Evolutionary conservation across 2,113 vertebrate genomes (phyloP).

Genomic region (Columbina picui): DNA sequence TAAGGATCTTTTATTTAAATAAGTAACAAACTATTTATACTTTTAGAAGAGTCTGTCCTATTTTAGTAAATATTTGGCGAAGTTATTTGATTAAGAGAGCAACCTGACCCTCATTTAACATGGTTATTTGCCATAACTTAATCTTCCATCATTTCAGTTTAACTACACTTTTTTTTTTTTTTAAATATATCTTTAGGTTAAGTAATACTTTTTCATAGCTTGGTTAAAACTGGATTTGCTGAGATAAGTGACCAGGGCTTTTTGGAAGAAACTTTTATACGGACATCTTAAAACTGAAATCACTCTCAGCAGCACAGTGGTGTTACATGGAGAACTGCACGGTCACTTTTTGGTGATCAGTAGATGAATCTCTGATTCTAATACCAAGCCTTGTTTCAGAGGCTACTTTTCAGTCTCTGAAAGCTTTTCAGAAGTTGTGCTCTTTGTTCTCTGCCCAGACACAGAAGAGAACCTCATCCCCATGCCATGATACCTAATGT

Average conservation of each 20-base stretch:
- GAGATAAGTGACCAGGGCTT: neutral
- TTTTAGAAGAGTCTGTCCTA: conserved; percentile 82
- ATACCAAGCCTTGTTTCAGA: neutral
- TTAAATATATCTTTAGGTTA: neutral
- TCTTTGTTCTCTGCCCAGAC: neutral
- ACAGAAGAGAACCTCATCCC: accelerated
- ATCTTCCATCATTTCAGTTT: conserved; percentile 67
- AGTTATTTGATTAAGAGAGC: conserved; percentile 78
- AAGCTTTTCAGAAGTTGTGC: neutral
- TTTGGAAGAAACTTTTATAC: neutral
- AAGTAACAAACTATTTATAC: conserved; percentile 85
- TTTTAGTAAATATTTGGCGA: conserved; percentile 85
- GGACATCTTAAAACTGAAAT: neutral
- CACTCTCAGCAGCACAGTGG: neutral
- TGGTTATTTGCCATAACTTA: conserved; percentile 67
- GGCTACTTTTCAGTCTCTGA: neutral
- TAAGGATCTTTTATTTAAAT: conserved; percentile 80
- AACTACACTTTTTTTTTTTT: conserved; percentile 62
- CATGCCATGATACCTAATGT: accelerated
- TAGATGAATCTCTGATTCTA: neutral
- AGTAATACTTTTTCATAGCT: conserved; percentile 17
- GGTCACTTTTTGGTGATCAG: neutral
- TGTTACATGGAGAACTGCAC: accelerated
- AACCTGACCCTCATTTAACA: conserved; percentile 76
- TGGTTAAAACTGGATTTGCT: conserved; percentile 23